Base-by-base conservation (phyloP, 2,113 vertebrate species). In the Oncorhynchus mykiss region DNA sequence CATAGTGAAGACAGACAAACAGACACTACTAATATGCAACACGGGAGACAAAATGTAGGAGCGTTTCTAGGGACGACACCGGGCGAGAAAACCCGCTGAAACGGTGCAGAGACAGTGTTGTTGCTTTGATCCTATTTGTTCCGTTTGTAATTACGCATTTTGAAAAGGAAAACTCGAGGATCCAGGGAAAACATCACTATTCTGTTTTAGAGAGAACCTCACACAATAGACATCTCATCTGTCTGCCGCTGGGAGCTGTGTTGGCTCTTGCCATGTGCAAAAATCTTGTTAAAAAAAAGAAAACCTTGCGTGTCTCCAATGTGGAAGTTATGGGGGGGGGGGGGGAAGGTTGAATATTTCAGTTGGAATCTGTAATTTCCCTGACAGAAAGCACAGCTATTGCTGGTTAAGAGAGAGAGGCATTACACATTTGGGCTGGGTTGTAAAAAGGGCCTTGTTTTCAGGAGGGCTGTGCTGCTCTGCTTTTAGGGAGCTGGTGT, bases 361-460 rank as follows among this genome's bases (percentile, higher is more conserved):
- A 89, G 84, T 87, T 82, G 90, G 90, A 90, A 91, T 92, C 88
- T 92, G 89, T 93, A 87, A 92, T 88, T 90, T 73, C 88, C 88
- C 89, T 90, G 88, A 93, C 88, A 91, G 86, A 92, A 92, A 92
- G 88, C 87, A 90, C 88, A 87, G 87, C 89, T 87, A 85, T 86
- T 82, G 87, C 88, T 91, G 91, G 90, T 84, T 91, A 90, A 88
- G 83, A 79, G 70, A 79, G 70, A 80, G 85, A 85, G 80, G 85
- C 84, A 85, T 86, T 89, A 87, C 81, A 39, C 3, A n/a, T 39
- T 22, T 70, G 73, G 74, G 34, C 67, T 72, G 75, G 67, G 75
- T 75, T 75, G 39, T 2, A 39, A 6, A 6, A 27, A 27, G 34
- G 8, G 34, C 76, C 60, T 83, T 77, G 66, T 71, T 75, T 79